Evolutionary conservation across 2,888 invertebrate species (phyloP), one percentile per base, ranked within the genome.

Genomic region (Entomobrya proxima): DNA sequence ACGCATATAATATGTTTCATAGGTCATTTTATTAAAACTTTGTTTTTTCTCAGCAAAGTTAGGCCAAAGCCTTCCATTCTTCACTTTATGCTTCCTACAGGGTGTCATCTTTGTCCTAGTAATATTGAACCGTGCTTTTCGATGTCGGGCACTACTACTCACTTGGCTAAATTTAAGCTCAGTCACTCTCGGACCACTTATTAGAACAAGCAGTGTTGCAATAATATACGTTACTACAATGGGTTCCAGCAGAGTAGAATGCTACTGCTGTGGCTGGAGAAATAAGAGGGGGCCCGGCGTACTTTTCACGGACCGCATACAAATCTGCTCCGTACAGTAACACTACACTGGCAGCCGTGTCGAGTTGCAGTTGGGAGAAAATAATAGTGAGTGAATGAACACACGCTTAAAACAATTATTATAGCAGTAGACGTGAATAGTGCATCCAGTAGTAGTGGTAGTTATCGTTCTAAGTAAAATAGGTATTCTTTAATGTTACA

Each of bases 111-210:
- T n/a, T n/a, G n/a, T n/a, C n/a, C n/a, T n/a, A n/a, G n/a, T n/a
- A n/a, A n/a, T n/a, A n/a, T n/a, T n/a, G n/a, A n/a, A n/a, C n/a
- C n/a, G n/a, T 35, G 13, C 21, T 44, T 44, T 47, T 50, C 50
- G 47, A 18, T 50, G 27, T 47, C 50, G 24, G 15, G 44, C 50
- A 32, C 69, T 32, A 21, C 58, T 58, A 58, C 76, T 76, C 35
- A 55, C 44, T 58, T 61, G 32, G 44, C 40, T 47, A 40, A 72
- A 74, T 35, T 79, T 67, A 79, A 79, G 64, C 84, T 84, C 84
- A 84, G 67, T 77, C 84, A 84, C 77, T 84, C 83, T 69, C 67
- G 77, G 77, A 84, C 84, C 84, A 84, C 84, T 84, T 84, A 84
- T 64, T 64, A 79, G 35, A 72, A 44, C 69, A 76, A 84, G 77